Evolutionary conservation across 2,797 vertebrate species (phyloP).

Genomic region (Hydrophis major): DNA sequence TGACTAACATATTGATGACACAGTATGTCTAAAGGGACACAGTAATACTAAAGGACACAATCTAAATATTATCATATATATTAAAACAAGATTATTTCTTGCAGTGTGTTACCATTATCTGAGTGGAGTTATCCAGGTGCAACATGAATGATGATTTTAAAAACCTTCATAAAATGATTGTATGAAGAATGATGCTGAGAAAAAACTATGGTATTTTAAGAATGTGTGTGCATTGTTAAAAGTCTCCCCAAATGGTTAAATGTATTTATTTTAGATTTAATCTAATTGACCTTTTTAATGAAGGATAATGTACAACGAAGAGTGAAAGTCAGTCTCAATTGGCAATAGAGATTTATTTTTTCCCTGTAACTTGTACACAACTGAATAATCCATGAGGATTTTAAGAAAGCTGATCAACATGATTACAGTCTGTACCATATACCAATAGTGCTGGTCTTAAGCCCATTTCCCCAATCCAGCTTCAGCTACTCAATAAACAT

Average conservation of each 20-base stretch:
- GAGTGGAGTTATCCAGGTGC: background rate
- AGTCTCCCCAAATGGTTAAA: background rate
- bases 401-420: background rate
- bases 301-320: background rate
- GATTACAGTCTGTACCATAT: background rate
- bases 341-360: background rate
- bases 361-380: background rate
- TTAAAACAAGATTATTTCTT: background rate
- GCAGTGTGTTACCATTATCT: background rate
- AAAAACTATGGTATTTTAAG: background rate
- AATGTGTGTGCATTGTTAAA: background rate
- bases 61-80: background rate
- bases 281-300: background rate
- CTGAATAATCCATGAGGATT: background rate
- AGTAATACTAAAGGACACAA: background rate
- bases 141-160: background rate
- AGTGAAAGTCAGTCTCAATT: background rate
- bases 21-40: background rate
- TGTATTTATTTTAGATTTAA: background rate
- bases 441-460: background rate
- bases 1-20: background rate
- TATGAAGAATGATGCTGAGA: background rate
- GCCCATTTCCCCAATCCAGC: background rate
- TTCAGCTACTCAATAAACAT: background rate
- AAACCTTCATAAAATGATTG: background rate